A percentile compares a stretch with the other conserved stretches of the same genome.
Conservation (phyloP, 2,113 vertebrate species). For the Chiloscyllium plagiosum region DNA sequence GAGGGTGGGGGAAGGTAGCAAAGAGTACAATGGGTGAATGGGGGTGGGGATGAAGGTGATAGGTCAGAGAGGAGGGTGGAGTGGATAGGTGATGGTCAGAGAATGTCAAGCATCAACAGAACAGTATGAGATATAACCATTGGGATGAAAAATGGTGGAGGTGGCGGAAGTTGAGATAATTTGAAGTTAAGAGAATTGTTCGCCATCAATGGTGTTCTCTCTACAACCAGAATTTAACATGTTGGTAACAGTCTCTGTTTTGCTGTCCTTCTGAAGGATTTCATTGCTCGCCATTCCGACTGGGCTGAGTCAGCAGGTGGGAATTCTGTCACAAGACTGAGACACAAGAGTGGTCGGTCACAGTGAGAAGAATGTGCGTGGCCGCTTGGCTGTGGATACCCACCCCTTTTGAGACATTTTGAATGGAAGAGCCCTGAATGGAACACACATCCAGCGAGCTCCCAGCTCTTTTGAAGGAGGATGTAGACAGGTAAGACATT, state of each 20-base stretch:
- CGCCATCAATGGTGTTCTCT: background rate
- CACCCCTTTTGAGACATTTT: background rate
- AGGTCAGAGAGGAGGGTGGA: too few species aligned
- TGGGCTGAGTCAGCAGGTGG: background rate
- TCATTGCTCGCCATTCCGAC: background rate
- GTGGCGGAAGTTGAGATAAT: background rate
- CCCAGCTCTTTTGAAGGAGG: background rate
- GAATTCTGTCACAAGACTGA: background rate
- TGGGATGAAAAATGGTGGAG: background rate
- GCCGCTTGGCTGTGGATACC: background rate
- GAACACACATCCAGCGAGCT: slow-evolving; percentile 7
- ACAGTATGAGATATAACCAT: background rate
- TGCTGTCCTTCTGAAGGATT: background rate
- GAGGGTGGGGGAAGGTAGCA: too few species aligned
- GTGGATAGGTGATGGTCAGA: background rate
- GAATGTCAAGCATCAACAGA: background rate
- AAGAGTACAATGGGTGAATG: too few species aligned
- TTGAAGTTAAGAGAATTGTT: background rate
- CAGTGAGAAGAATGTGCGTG: slow-evolving; percentile 24
- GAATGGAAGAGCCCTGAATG: slow-evolving; percentile 35
- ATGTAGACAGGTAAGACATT: slow-evolving; percentile 22
- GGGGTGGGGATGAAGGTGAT: too few species aligned
- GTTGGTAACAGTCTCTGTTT: background rate
- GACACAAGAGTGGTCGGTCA: too few species aligned
- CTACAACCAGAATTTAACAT: background rate